These are phyloP conservation scores for Salvator merianae DNA, from an alignment of 2,113 vertebrate genomes.

Conservation along the genomic window DNA sequence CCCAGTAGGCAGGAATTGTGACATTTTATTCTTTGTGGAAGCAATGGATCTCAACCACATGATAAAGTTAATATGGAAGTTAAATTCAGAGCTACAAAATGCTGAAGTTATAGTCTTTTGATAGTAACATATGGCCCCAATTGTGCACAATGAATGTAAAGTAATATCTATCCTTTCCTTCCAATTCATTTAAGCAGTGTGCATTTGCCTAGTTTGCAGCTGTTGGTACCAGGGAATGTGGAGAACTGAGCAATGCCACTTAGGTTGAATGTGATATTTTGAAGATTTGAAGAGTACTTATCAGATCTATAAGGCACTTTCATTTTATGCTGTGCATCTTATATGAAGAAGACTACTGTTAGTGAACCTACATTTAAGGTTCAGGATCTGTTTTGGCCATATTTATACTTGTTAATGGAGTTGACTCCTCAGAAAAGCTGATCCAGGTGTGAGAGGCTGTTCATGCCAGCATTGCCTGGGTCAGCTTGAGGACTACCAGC, in stretches of 20 bases:
- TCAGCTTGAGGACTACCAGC: too few relatives aligned
- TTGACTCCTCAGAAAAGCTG: too few relatives aligned
- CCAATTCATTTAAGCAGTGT: neutral
- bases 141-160: neutral
- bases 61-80: neutral
- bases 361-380: neutral
- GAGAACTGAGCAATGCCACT: neutral
- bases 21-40: neutral
- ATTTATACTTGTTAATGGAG: too few relatives aligned
- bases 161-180: neutral
- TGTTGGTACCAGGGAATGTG: neutral
- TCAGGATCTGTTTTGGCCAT: too few relatives aligned
- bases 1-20: neutral
- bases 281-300: neutral
- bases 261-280: neutral
- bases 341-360: neutral
- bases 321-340: neutral
- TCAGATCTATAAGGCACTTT: neutral
- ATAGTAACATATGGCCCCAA: neutral
- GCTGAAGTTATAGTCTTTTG: neutral
- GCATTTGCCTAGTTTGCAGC: neutral
- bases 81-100: neutral
- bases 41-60: rapidly evolving
- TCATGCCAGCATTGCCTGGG: too few relatives aligned
- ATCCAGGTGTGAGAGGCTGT: too few relatives aligned